These are phyloP conservation scores for Cossypha heuglini DNA, from an alignment of 2,797 vertebrate genomes.

Conservation along the genomic window DNA sequence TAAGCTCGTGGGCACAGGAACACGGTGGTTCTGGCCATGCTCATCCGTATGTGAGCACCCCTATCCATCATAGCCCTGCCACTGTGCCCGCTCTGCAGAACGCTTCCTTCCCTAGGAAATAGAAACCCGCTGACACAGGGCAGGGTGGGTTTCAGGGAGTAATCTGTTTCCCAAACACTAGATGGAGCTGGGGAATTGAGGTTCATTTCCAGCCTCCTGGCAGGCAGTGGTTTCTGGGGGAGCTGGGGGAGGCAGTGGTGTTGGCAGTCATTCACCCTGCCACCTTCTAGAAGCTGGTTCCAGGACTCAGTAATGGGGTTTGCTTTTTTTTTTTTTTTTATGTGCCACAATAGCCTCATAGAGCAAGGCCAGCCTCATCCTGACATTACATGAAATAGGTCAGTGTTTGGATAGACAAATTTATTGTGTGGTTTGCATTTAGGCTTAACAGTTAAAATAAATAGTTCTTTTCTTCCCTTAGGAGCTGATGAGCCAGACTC, in stretches of 20 bases:
- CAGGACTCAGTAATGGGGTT: slow-evolving; percentile 43
- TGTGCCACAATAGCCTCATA: slow-evolving; percentile 62
- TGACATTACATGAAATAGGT: slow-evolving; percentile 76
- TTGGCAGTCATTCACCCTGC: slow-evolving; percentile 10
- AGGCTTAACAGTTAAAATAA: slow-evolving; percentile 78
- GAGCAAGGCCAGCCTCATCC: slow-evolving; percentile 67
- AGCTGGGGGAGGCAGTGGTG: not conserved
- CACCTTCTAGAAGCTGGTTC: slow-evolving; percentile 47
- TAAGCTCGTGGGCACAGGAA: not conserved
- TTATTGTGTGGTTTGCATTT: slow-evolving; percentile 76
- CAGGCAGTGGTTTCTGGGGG: not conserved
- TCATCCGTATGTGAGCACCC: fast-evolving
- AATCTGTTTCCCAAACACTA: slow-evolving; percentile 68
- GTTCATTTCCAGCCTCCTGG: slow-evolving; percentile 31
- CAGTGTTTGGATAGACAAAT: slow-evolving; percentile 77
- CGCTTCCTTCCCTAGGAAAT: fast-evolving
- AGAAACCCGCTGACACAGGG: fast-evolving
- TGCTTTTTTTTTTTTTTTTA: not conserved
- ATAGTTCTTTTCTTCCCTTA: slow-evolving; percentile 77
- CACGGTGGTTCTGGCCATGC: fast-evolving
- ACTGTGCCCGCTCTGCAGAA: fast-evolving
- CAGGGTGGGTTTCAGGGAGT: not conserved
- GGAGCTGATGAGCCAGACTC: slow-evolving; percentile 73
- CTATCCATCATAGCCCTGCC: fast-evolving
- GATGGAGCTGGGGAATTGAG: slow-evolving; percentile 72